Evolutionary conservation across 2,113 vertebrate species (phyloP).

Genomic region (Uria lomvia): DNA sequence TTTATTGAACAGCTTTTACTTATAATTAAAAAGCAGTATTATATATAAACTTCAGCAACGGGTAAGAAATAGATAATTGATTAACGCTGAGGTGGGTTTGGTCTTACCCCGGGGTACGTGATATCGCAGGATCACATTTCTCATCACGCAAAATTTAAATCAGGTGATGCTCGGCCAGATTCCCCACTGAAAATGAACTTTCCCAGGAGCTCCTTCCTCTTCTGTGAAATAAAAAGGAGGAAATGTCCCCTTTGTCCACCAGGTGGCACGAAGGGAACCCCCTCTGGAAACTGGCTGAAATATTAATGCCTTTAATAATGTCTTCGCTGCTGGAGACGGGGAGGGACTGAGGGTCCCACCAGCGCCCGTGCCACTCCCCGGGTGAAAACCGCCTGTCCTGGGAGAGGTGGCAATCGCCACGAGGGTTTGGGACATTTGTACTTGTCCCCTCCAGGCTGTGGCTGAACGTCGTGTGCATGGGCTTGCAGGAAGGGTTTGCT

Average conservation of each 20-base stretch:
- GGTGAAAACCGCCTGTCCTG: not conserved
- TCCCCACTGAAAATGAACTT: not conserved
- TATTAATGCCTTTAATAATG: not conserved
- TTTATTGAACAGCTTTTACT: not conserved
- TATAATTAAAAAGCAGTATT: not conserved
- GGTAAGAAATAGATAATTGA: not conserved
- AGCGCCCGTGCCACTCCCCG: rapidly evolving
- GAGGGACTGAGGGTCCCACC: not conserved
- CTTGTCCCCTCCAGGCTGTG: not conserved
- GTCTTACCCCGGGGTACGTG: rapidly evolving
- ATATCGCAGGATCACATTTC: rapidly evolving
- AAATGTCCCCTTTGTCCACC: constrained; percentile 39
- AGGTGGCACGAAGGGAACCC: constrained; percentile 55
- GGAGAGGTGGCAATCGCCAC: not conserved
- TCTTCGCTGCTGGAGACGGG: not conserved
- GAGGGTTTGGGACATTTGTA: not conserved
- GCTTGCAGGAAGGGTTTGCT: not conserved
- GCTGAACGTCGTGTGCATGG: rapidly evolving
- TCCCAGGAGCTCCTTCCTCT: not conserved
- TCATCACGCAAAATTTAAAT: not conserved
- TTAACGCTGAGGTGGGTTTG: not conserved
- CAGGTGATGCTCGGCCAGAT: not conserved
- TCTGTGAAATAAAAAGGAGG: not conserved
- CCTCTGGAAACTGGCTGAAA: not conserved
- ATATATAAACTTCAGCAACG: rapidly evolving